A percentile compares a stretch with the other conserved stretches of the same genome.
phyloP scores from a whole-genome alignment of 1,140 invertebrate species.

The Spodoptera frugiperda region DNA sequence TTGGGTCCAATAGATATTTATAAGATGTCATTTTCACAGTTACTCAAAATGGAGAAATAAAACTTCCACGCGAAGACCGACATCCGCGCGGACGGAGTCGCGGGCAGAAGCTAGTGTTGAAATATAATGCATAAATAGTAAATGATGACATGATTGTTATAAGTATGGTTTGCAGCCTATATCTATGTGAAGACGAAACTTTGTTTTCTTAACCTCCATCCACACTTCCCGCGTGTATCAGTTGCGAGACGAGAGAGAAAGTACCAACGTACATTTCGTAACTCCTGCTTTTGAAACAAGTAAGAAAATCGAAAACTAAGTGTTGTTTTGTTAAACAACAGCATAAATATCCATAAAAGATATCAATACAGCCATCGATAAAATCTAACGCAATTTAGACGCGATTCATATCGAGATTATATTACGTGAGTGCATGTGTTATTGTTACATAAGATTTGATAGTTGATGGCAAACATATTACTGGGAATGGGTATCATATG shows the following conservation, averaged over 20 bases:
- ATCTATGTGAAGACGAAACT: constrained; percentile 64
- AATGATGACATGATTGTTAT: constrained; percentile 53
- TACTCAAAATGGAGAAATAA: too few species aligned
- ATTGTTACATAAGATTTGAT: constrained; percentile 33
- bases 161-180: constrained; percentile 52
- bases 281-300: constrained; percentile 65
- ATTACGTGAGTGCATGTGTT: constrained; percentile 42
- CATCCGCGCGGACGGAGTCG: too few species aligned
- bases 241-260: constrained; percentile 77
- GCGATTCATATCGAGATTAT: constrained; percentile 32
- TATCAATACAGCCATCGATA: constrained; percentile 44
- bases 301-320: constrained; percentile 64
- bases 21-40: too few species aligned
- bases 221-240: constrained; percentile 64
- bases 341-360: constrained; percentile 43
- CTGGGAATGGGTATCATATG: constrained; percentile 36
- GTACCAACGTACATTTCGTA: constrained; percentile 74
- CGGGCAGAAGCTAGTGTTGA: too few species aligned
- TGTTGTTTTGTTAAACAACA: constrained; percentile 57
- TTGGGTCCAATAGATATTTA: too few species aligned
- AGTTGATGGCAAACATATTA: constrained; percentile 5
- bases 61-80: too few species aligned
- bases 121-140: constrained; percentile 47
- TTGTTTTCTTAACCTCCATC: constrained; percentile 83
- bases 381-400: constrained; percentile 37